phyloP scores from a whole-genome alignment of 2,888 invertebrate genomes.

The Macropis europaea region DNA sequence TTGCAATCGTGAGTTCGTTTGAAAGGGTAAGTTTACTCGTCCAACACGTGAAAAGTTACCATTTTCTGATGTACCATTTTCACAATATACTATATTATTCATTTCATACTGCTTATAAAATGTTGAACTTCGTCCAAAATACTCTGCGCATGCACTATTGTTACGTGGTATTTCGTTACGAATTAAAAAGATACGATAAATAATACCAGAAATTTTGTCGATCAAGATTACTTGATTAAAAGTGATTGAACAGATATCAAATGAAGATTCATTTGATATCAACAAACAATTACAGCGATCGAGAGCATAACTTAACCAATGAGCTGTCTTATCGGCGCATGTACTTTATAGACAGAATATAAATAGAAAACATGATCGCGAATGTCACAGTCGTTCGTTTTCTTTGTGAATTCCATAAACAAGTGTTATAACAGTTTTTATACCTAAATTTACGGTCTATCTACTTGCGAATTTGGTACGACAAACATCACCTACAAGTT shows the following conservation, averaged over 20 bases:
- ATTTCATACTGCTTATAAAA: too few relatives aligned
- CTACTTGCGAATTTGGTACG: too few relatives aligned
- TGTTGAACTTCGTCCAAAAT: too few relatives aligned
- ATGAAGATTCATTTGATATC: background rate
- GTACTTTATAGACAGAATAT: slow-evolving; percentile 6
- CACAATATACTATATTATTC: background rate
- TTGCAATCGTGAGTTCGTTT: background rate
- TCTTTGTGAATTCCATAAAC: too few relatives aligned
- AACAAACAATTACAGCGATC: background rate
- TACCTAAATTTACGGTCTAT: too few relatives aligned
- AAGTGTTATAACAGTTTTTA: too few relatives aligned
- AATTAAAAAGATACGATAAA: background rate
- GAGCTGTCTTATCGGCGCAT: slow-evolving; percentile 5
- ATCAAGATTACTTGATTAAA: background rate
- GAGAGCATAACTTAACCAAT: background rate
- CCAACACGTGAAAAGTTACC: background rate
- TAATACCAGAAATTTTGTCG: background rate
- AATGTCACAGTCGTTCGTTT: background rate
- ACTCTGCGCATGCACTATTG: too few relatives aligned
- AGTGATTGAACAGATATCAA: background rate
- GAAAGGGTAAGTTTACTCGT: background rate
- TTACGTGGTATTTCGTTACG: too few relatives aligned
- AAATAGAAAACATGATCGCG: background rate
- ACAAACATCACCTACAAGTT: too few relatives aligned
- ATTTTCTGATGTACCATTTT: background rate